A percentile compares a stretch with the other conserved stretches of the same genome.
phyloP scores from a whole-genome alignment of 2,797 vertebrate species.

The Rhyacichthys aspro region DNA sequence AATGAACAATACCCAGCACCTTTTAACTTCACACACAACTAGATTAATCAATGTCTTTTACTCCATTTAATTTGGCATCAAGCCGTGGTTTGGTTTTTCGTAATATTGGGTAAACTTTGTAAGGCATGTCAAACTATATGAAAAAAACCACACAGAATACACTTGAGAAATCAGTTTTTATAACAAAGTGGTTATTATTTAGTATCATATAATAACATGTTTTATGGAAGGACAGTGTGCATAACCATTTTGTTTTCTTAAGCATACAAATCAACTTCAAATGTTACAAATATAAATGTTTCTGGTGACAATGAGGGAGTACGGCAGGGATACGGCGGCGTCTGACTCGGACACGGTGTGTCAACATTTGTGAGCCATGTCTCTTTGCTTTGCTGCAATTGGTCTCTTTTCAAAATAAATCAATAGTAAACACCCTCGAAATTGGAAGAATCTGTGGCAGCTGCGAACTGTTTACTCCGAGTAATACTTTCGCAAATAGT shows the following conservation, averaged over 20 bases:
- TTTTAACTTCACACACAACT: too few relatives aligned
- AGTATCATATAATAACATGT: conserved; percentile 75
- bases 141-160: conserved; percentile 31
- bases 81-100: too few relatives aligned
- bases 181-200: conserved; percentile 82
- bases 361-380: conserved; percentile 56
- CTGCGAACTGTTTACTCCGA: conserved; percentile 67
- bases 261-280: conserved; percentile 79
- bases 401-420: conserved; percentile 50
- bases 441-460: conserved; percentile 65
- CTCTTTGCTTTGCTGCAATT: conserved; percentile 58
- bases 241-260: conserved; percentile 68
- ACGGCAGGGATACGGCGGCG: conserved; percentile 75
- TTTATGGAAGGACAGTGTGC: conserved; percentile 72
- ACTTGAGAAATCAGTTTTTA: conserved; percentile 74
- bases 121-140: too few relatives aligned
- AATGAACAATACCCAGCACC: too few relatives aligned
- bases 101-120: too few relatives aligned
- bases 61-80: too few relatives aligned
- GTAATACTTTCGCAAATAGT: conserved; percentile 64
- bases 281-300: conserved; percentile 84
- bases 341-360: conserved; percentile 49
- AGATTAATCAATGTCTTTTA: too few relatives aligned
- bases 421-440: conserved; percentile 60
- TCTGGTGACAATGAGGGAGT: conserved; percentile 76